phyloP scores from a whole-genome alignment of 2,797 vertebrate genomes.

The Siniperca scherzeri region DNA sequence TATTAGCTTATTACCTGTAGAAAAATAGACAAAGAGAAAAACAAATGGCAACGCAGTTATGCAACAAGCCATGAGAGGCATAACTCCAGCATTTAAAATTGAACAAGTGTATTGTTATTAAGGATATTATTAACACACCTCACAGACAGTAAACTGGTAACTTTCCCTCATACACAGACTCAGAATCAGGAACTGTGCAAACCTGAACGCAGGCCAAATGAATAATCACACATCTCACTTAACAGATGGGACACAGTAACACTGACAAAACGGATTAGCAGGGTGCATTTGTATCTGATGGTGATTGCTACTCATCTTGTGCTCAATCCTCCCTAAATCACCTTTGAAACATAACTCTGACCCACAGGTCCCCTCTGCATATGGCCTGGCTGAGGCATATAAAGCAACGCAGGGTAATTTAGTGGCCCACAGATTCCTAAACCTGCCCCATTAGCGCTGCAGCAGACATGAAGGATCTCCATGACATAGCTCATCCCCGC shows the following conservation, averaged over 20 bases:
- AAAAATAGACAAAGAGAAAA: neutral
- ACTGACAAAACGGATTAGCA: conserved; percentile 68
- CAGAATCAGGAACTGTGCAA: conserved; percentile 27
- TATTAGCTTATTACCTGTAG: neutral
- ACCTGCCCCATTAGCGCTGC: conserved; percentile 73
- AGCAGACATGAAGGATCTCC: conserved; percentile 79
- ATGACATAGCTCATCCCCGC: conserved; percentile 71
- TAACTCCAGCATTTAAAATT: conserved; percentile 8
- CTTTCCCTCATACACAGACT: conserved; percentile 6
- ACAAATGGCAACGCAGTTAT: neutral
- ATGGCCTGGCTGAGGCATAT: conserved; percentile 56
- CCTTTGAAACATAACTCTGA: conserved; percentile 64
- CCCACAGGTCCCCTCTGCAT: conserved; percentile 67
- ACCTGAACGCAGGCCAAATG: conserved; percentile 61
- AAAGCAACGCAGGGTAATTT: conserved; percentile 70
- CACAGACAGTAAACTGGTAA: conserved; percentile 29
- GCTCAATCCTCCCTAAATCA: conserved; percentile 69
- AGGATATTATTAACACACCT: conserved; percentile 29
- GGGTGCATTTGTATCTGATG: conserved; percentile 50
- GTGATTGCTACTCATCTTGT: conserved; percentile 66
- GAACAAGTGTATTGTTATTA: neutral
- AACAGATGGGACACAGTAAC: conserved; percentile 72
- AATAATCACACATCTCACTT: conserved; percentile 66
- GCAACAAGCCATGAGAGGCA: neutral
- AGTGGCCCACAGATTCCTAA: conserved; percentile 71